phyloP scores from a whole-genome alignment of 2,113 vertebrate genomes.

The Psettodes erumei region DNA sequence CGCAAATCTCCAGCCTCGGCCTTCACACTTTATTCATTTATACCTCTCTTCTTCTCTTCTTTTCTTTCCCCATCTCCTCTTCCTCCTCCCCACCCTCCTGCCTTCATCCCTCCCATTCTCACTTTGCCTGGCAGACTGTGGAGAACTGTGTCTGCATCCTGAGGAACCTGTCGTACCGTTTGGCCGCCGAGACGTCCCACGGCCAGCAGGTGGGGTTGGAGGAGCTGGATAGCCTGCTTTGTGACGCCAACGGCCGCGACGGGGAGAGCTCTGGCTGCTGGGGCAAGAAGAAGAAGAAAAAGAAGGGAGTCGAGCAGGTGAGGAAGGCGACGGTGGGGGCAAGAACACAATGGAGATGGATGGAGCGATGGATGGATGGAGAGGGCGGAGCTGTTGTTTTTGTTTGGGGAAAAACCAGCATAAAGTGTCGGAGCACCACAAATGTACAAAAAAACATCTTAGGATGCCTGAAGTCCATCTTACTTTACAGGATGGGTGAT shows the following conservation, averaged over 20 bases:
- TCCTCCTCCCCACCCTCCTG: neutral
- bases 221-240: conserved; percentile 96
- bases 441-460: neutral
- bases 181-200: conserved; percentile 98
- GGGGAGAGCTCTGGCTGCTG: conserved; percentile 97
- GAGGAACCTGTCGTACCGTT: conserved; percentile 98
- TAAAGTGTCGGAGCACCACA: neutral
- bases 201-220: conserved; percentile 98
- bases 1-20: conserved; percentile 19
- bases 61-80: neutral
- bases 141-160: conserved; percentile 99
- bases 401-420: neutral
- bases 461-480: neutral
- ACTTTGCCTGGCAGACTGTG: conserved; percentile 87
- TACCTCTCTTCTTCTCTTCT: neutral
- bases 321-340: conserved; percentile 7
- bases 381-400: neutral
- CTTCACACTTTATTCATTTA: conserved; percentile 18
- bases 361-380: neutral
- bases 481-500: neutral
- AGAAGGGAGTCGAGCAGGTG: conserved; percentile 99
- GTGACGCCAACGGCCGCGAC: conserved; percentile 92
- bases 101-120: conserved; percentile 12
- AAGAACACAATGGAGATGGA: neutral
- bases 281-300: conserved; percentile 99